Conservation (phyloP, 2,797 vertebrate genomes). For the Melanogrammus aeglefinus region DNA sequence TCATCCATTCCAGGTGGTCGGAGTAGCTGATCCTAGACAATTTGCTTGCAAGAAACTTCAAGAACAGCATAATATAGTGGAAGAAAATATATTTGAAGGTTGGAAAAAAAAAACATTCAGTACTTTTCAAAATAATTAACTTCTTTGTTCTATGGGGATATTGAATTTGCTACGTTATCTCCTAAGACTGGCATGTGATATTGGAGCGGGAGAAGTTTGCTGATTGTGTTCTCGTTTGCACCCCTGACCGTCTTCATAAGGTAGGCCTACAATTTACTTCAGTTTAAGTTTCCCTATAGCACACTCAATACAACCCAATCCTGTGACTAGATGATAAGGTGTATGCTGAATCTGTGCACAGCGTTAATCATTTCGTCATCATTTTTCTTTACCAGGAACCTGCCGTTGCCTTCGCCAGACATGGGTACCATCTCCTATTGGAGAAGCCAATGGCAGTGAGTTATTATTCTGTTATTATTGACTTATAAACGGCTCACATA, state of each 20-base stretch:
- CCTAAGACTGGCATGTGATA: conserved; percentile 64
- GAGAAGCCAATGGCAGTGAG: conserved; percentile 84
- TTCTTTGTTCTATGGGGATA: neutral
- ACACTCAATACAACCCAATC: neutral
- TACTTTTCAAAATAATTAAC: neutral
- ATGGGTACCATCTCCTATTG: conserved; percentile 79
- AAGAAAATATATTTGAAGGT: conserved; percentile 70
- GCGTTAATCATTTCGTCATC: conserved; percentile 19
- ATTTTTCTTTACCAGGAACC: conserved; percentile 68
- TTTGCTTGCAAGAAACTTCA: conserved; percentile 72
- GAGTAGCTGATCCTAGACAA: conserved; percentile 71
- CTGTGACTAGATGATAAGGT: neutral
- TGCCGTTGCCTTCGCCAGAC: conserved; percentile 73
- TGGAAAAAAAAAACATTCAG: neutral
- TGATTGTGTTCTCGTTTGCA: conserved; percentile 72
- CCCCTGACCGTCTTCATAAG: conserved; percentile 72
- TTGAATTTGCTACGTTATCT: neutral
- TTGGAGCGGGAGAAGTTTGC: conserved; percentile 71
- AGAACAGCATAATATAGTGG: conserved; percentile 49
- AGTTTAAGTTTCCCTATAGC: neutral
- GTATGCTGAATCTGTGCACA: neutral
- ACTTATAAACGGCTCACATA: neutral
- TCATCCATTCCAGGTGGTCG: conserved; percentile 61
- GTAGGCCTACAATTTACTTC: conserved; percentile 45
- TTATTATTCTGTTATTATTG: conserved; percentile 22